Evolutionary conservation across 2,797 vertebrate species (phyloP).

Genomic region (Schizothorax lantsangensis): DNA sequence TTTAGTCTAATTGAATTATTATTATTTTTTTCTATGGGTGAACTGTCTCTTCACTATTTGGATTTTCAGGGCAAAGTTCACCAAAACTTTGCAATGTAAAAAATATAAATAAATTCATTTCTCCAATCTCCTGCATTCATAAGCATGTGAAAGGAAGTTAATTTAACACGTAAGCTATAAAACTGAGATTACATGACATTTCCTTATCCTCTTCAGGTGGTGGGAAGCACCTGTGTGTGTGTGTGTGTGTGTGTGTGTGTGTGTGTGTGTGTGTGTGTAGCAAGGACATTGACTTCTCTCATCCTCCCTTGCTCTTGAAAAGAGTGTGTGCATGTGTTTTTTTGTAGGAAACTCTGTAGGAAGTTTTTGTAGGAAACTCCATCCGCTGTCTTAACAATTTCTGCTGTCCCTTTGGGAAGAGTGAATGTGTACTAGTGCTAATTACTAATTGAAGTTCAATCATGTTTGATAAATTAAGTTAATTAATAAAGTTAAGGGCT

Average conservation of each 20-base stretch:
- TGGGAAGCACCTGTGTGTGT: slow-evolving; percentile 53
- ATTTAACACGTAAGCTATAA: neutral
- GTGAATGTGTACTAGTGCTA: neutral
- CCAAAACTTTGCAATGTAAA: neutral
- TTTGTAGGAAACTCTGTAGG: neutral
- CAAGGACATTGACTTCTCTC: slow-evolving; percentile 19
- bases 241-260: slow-evolving; percentile 43
- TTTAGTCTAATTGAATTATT: neutral
- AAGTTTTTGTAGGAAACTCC: no score
- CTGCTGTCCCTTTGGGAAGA: slow-evolving; percentile 17
- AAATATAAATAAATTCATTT: neutral
- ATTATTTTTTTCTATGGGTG: neutral
- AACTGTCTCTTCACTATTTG: neutral
- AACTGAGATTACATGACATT: slow-evolving; percentile 36
- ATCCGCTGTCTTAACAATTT: slow-evolving; percentile 50
- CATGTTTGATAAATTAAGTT: neutral
- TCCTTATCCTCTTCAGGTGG: slow-evolving; percentile 33
- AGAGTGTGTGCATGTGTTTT: neutral
- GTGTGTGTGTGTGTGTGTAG: slow-evolving; percentile 18
- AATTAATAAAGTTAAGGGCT: neutral
- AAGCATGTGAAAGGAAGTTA: neutral
- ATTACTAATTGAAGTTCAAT: neutral
- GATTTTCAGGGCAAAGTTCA: neutral
- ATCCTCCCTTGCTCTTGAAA: slow-evolving; percentile 22
- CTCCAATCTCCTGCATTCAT: neutral